Percentiles rank a stretch among this genome's conserved stretches.
Conservation (phyloP, 2,113 vertebrate genomes). For the Leptocoma aspasia region DNA sequence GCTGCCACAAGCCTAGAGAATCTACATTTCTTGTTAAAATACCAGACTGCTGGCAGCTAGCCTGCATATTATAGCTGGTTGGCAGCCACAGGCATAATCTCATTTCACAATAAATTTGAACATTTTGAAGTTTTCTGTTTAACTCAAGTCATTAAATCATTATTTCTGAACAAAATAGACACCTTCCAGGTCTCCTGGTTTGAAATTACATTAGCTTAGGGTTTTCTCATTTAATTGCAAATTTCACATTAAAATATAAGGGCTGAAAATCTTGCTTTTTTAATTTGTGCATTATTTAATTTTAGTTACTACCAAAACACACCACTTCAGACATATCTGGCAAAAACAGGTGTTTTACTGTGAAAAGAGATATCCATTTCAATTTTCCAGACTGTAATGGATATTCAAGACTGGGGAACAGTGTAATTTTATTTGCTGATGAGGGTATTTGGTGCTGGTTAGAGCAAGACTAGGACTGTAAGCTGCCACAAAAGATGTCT, state of each 20-base stretch:
- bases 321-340: not conserved
- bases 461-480: not conserved
- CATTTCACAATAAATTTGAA: not conserved
- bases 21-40: not conserved
- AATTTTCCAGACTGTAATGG: not conserved
- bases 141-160: not conserved
- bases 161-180: not conserved
- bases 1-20: not conserved
- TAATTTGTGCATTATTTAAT: not conserved
- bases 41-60: not conserved
- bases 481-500: not conserved
- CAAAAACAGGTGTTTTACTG: not conserved
- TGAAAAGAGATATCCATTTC: not conserved
- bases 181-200: not conserved
- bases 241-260: not conserved
- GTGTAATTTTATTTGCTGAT: not conserved
- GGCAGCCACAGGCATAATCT: not conserved
- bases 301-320: not conserved
- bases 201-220: not conserved
- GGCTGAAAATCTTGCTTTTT: not conserved
- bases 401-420: not conserved
- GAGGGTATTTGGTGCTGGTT: not conserved
- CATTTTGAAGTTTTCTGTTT: not conserved
- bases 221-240: not conserved
- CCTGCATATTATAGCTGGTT: not conserved